Percentiles rank a stretch among this genome's conserved stretches.
These are phyloP conservation scores for Oenanthe oenanthe DNA, from an alignment of 2,113 vertebrate species.

Conservation along the genomic window DNA sequence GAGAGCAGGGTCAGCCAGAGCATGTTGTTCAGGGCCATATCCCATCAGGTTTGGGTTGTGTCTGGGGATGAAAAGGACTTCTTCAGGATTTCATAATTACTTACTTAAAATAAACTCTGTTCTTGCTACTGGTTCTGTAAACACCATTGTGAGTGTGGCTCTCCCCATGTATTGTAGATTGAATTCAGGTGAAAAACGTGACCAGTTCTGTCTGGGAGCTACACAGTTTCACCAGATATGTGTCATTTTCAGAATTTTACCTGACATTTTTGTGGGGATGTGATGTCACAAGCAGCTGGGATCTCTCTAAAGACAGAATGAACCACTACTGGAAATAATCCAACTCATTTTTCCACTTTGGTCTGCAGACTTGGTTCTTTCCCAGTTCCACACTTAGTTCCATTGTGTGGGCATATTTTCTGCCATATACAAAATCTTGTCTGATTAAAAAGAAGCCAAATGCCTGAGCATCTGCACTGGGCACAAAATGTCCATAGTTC, in stretches of 20 bases:
- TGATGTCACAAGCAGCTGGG: neutral
- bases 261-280: neutral
- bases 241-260: neutral
- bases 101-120: neutral
- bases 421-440: neutral
- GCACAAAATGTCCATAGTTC: neutral
- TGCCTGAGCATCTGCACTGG: rapidly evolving
- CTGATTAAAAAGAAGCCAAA: neutral
- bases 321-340: neutral
- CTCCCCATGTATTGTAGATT: neutral
- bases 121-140: neutral
- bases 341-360: neutral
- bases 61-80: neutral
- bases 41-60: neutral
- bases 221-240: neutral
- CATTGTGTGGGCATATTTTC: neutral
- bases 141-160: neutral
- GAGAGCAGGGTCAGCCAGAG: neutral
- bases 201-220: neutral
- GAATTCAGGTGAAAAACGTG: neutral
- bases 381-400: neutral
- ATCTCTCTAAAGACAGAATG: neutral
- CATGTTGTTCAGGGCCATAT: neutral
- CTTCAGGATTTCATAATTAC: neutral
- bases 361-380: neutral